Evolutionary conservation across 2,888 invertebrate genomes (phyloP).

Genomic region (Drosophila yooni): DNA sequence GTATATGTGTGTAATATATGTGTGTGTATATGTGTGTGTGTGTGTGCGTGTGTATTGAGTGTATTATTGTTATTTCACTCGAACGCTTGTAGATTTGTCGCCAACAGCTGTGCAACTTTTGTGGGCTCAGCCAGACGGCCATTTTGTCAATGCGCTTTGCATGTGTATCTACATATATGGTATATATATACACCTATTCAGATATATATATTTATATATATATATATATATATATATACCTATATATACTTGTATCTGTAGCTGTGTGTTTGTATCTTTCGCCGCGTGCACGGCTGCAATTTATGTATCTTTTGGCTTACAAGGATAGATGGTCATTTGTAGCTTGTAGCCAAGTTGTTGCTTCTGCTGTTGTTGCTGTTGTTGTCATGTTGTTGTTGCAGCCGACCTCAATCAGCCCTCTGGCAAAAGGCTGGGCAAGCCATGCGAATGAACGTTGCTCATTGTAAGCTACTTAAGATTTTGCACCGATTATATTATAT

Average conservation of each 20-base stretch:
- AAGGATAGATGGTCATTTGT: conserved; percentile 67
- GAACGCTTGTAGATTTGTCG: conserved; percentile 75
- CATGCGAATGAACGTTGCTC: conserved; percentile 44
- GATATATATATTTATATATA: neutral
- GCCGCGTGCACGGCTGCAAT: conserved; percentile 63
- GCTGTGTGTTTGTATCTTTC: conserved; percentile 17
- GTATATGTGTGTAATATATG: conserved; percentile 8
- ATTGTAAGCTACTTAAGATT: conserved; percentile 79
- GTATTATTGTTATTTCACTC: conserved; percentile 74
- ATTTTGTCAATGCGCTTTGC: conserved; percentile 47
- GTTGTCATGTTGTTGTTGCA: conserved; percentile 3
- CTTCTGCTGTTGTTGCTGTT: conserved; percentile 1
- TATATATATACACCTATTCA: neutral
- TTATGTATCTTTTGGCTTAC: conserved; percentile 79
- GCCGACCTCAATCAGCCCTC: conserved; percentile 50
- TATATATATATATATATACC: neutral
- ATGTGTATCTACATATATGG: conserved; percentile 8
- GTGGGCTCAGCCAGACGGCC: conserved; percentile 43
- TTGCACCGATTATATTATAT: conserved; percentile 75
- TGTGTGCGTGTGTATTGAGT: conserved; percentile 28
- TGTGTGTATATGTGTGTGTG: conserved; percentile 8
- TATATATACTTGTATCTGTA: conserved; percentile 15
- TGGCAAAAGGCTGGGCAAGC: conserved; percentile 11
- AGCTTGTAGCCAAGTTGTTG: conserved; percentile 47
- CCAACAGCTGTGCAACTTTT: conserved; percentile 69